A percentile compares a stretch with the other conserved stretches of the same genome.
Conservation (phyloP, 2,888 invertebrate genomes). For the Leuctra nigra region DNA sequence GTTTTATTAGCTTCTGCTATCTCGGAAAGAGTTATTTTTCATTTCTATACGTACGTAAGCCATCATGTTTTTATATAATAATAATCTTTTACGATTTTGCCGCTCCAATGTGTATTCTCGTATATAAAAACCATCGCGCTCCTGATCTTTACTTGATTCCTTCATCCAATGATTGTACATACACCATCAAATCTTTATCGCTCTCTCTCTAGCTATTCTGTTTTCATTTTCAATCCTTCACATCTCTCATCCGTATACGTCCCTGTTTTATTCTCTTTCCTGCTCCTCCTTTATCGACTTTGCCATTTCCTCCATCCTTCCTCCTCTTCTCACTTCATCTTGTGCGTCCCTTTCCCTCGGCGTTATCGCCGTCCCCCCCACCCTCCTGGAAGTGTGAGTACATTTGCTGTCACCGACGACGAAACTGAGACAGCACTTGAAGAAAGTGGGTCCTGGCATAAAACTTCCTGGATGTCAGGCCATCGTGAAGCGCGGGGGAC, state of each 20-base stretch:
- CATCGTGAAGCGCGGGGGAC: no score
- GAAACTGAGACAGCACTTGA: background rate
- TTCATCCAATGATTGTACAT: conserved; percentile 6
- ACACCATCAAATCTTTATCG: conserved; percentile 1
- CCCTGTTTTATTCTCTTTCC: background rate
- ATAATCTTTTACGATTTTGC: no score
- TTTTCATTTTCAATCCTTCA: background rate
- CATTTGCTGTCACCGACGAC: background rate
- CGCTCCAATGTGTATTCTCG: no score
- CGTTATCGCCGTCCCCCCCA: conserved; percentile 5
- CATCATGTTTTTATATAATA: no score
- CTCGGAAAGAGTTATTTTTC: no score
- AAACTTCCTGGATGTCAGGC: no score
- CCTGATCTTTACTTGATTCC: no score
- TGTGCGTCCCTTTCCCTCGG: background rate
- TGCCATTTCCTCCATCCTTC: conserved; percentile 6
- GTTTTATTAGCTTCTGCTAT: no score
- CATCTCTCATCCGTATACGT: background rate
- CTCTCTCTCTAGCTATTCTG: background rate
- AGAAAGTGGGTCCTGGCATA: background rate
- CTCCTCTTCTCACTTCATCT: background rate
- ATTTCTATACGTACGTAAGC: no score
- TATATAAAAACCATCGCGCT: no score
- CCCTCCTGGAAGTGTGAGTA: background rate
- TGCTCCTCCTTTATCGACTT: conserved; percentile 7